A percentile compares a stretch with the other conserved stretches of the same genome.
These are phyloP conservation scores for Babylonia areolata DNA, from an alignment of 1,140 invertebrate genomes.

Conservation along the genomic window DNA sequence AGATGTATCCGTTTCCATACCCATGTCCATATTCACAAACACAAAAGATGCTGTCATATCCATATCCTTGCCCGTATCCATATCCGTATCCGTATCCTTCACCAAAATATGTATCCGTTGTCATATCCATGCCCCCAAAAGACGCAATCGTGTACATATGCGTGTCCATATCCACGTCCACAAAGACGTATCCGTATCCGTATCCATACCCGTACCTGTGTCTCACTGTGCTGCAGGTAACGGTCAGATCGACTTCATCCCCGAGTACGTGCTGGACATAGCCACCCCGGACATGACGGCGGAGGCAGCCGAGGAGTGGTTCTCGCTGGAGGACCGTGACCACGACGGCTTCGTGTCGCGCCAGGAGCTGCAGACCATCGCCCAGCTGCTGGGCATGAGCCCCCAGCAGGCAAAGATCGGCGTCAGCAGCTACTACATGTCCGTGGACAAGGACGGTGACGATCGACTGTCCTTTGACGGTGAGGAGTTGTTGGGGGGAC, in stretches of 20 bases:
- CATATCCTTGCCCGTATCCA: too few relatives aligned
- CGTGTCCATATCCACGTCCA: too few relatives aligned
- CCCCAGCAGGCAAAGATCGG: conserved; percentile 51
- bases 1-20: too few relatives aligned
- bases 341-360: conserved; percentile 58
- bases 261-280: conserved; percentile 64
- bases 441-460: conserved; percentile 56
- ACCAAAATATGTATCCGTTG: too few relatives aligned
- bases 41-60: too few relatives aligned
- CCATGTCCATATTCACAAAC: too few relatives aligned
- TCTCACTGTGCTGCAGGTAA: conserved; percentile 58
- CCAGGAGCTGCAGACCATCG: conserved; percentile 59
- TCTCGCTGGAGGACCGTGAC: conserved; percentile 61
- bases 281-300: conserved; percentile 55
- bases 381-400: conserved; percentile 59
- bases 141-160: too few relatives aligned
- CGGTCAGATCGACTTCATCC: conserved; percentile 64
- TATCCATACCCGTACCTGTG: too few relatives aligned
- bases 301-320: conserved; percentile 61
- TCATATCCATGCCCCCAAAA: too few relatives aligned
- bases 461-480: conserved; percentile 58
- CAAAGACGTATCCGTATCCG: too few relatives aligned
- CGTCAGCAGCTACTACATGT: conserved; percentile 61
- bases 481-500: conserved; percentile 25
- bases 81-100: too few relatives aligned